Percentiles rank a stretch among this genome's conserved stretches.
Evolutionary conservation across 2,797 vertebrate species (phyloP).

Genomic region (Thunnus albacares): DNA sequence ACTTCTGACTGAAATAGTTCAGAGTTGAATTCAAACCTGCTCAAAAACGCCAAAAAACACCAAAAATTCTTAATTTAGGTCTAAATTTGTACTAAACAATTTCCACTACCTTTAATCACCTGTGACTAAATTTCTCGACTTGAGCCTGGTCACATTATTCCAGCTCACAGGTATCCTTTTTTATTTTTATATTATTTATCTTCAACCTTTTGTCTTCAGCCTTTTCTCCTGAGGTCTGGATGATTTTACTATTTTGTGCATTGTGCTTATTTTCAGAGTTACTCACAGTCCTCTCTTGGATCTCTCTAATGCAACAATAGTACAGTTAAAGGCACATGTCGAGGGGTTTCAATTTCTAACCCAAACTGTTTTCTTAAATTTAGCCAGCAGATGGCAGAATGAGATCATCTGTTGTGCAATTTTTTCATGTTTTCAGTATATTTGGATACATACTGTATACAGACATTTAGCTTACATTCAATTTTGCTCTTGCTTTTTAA

Average conservation of each 20-base stretch:
- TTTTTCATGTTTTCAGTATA: neutral
- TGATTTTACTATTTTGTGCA: neutral
- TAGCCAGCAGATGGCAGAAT: slow-evolving; percentile 74
- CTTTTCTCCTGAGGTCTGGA: neutral
- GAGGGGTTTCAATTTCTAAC: neutral
- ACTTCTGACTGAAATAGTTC: neutral
- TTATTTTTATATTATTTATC: too few relatives aligned
- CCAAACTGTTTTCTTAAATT: neutral
- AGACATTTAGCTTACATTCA: neutral
- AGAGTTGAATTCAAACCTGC: too few relatives aligned
- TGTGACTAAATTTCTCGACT: too few relatives aligned
- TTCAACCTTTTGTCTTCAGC: too few relatives aligned
- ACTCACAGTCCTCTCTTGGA: neutral
- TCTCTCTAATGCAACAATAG: neutral
- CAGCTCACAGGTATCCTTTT: too few relatives aligned
- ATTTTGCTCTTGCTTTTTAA: neutral
- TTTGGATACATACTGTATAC: neutral
- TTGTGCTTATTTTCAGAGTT: too few relatives aligned
- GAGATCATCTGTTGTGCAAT: slow-evolving; percentile 32
- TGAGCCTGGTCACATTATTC: too few relatives aligned
- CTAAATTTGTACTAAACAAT: too few relatives aligned
- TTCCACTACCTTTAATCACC: too few relatives aligned
- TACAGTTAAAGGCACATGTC: neutral
- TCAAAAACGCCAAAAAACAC: too few relatives aligned
- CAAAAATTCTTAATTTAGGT: neutral